phyloP scores from a whole-genome alignment of 2,113 vertebrate species.

The Pteruthius melanotis region DNA sequence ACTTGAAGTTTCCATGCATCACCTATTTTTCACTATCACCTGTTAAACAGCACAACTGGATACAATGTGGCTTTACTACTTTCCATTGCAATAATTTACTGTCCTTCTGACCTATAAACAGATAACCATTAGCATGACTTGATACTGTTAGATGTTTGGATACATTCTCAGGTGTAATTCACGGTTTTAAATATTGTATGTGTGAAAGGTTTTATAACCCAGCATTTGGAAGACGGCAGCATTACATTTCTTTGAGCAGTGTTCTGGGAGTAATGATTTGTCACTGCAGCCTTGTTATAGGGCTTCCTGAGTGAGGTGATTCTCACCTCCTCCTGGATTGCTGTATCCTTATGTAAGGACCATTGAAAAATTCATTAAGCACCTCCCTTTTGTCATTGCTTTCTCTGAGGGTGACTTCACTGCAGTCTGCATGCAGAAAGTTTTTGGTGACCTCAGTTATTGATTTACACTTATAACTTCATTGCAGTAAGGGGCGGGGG shows the following conservation, averaged over 20 bases:
- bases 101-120: constrained; percentile 63
- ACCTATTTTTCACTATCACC: constrained; percentile 43
- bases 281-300: not conserved
- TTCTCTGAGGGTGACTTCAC: not conserved
- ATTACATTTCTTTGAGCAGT: constrained; percentile 50
- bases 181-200: constrained; percentile 54
- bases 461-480: constrained; percentile 2
- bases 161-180: constrained; percentile 34
- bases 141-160: constrained; percentile 47
- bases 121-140: constrained; percentile 42
- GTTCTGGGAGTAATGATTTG: constrained; percentile 47
- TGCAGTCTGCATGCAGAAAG: not conserved
- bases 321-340: not conserved
- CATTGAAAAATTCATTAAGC: not conserved
- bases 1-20: constrained; percentile 42
- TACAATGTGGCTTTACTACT: constrained; percentile 51
- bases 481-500: not conserved
- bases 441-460: constrained; percentile 3
- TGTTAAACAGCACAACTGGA: constrained; percentile 56
- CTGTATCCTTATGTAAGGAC: not conserved
- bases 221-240: constrained; percentile 53
- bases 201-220: constrained; percentile 61
- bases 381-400: not conserved
- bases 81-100: constrained; percentile 64
- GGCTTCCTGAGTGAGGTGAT: not conserved